Evolutionary conservation across 2,888 invertebrate species (phyloP), one percentile per base, ranked within the genome.

Genomic region (Sinotaia quadrata): DNA sequence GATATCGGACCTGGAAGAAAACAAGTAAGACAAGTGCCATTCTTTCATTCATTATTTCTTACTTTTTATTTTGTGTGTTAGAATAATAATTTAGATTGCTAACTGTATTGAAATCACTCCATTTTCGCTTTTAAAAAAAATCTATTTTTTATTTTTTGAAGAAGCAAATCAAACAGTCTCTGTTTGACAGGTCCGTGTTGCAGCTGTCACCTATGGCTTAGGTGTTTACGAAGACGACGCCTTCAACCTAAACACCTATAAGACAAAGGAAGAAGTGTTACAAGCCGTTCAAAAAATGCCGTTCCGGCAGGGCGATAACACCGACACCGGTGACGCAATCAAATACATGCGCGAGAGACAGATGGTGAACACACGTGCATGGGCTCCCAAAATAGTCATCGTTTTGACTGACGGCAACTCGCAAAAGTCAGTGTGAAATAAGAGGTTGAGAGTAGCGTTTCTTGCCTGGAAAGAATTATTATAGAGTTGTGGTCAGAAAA

Each of bases 301-400:
- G 4, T 59, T 58, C 36, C n/a, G 36, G 27, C 37, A 15, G 2
- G 71, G 71, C 15, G 1, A 2, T 2, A 15, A 24, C 0, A 71
- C 71, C n/a, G 62, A 51, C 21, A 71, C 71, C 3, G 67, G 56
- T 33, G 58, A 41, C 18, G 71, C 63, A 1, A 61, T 71, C 10
- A 31, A 31, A 52, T 71, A 58, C 63, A 29, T 34, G 54, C 5
- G 63, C 21, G 49, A 31, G n/a, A 63, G 27, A n/a, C 10, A 15
- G 56, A 21, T 56, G 56, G 47, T 18, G 7, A 1, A 7, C 7
- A 18, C 47, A 18, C 47, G 47, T 24, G 12, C 47, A 1, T 7
- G 18, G 2, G 47, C 24, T n/a, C 47, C 47, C 47, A 47, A 47
- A 18, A 24, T 47, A 24, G n/a, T n/a, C 47, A 47, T 47, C 1